phyloP scores from a whole-genome alignment of 2,888 invertebrate genomes.

The Diadegma fenestrale region DNA sequence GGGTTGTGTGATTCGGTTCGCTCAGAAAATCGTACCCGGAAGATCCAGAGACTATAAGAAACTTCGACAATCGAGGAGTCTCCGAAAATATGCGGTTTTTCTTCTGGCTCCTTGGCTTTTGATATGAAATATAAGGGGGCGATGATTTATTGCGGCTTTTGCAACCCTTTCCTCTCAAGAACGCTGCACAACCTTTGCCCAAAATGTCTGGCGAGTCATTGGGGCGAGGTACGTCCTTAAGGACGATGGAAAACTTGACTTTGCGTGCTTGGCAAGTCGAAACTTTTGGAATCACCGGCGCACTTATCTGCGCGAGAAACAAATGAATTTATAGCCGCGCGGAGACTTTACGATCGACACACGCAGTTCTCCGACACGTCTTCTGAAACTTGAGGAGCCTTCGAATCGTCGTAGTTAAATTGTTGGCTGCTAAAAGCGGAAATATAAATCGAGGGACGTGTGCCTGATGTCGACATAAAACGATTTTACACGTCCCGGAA shows the following conservation, averaged over 20 bases:
- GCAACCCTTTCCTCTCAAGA: conserved; percentile 37
- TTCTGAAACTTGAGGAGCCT: neutral
- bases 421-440: neutral
- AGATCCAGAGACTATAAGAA: conserved; percentile 10
- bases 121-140: conserved; percentile 52
- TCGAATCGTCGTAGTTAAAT: conserved; percentile 8
- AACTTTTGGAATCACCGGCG: neutral
- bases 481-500: conserved; percentile 17
- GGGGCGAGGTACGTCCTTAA: neutral
- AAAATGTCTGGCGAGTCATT: conserved; percentile 7
- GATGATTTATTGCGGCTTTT: conserved; percentile 70
- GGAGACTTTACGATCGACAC: neutral
- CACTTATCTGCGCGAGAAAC: neutral
- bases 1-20: conserved; percentile 62
- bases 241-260: neutral
- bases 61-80: conserved; percentile 14
- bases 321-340: neutral
- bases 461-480: conserved; percentile 24
- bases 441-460: conserved; percentile 36
- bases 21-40: conserved; percentile 21
- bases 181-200: no score
- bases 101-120: conserved; percentile 49
- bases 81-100: conserved; percentile 56
- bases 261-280: neutral
- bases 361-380: neutral